phyloP scores from a whole-genome alignment of 2,888 invertebrate species.

The Arrhopalites spinosus region DNA sequence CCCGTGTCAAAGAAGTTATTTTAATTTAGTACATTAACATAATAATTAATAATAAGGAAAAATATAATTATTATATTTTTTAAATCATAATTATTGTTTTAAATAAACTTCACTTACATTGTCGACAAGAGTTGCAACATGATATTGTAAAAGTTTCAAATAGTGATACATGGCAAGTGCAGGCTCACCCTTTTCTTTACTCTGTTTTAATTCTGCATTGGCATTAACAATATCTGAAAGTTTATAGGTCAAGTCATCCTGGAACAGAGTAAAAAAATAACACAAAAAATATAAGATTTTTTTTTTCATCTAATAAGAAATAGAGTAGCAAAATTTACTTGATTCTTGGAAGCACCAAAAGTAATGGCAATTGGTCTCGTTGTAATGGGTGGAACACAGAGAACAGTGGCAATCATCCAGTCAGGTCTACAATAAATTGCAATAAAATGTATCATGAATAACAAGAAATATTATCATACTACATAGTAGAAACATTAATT shows the following conservation, averaged over 20 bases:
- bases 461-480: no score
- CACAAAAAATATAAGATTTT: neutral
- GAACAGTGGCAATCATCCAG: conserved; percentile 98
- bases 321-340: conserved; percentile 56
- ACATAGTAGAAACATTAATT: no score
- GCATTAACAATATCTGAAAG: conserved; percentile 96
- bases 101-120: neutral
- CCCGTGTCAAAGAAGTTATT: no score
- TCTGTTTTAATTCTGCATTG: conserved; percentile 91
- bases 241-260: conserved; percentile 99
- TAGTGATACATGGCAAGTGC: conserved; percentile 96
- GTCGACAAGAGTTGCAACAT: conserved; percentile 79
- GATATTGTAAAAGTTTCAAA: conserved; percentile 94
- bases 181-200: conserved; percentile 93
- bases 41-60: no score
- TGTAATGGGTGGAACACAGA: conserved; percentile 95
- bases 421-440: conserved; percentile 87
- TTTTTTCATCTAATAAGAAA: neutral
- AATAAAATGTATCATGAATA: no score
- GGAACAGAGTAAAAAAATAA: conserved; percentile 57
- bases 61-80: no score
- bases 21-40: no score
- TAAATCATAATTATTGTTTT: no score
- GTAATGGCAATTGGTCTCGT: conserved; percentile 98
- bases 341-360: conserved; percentile 98